Evolutionary conservation across 2,888 invertebrate genomes (phyloP).

Genomic region (Drosophila mettleri): DNA sequence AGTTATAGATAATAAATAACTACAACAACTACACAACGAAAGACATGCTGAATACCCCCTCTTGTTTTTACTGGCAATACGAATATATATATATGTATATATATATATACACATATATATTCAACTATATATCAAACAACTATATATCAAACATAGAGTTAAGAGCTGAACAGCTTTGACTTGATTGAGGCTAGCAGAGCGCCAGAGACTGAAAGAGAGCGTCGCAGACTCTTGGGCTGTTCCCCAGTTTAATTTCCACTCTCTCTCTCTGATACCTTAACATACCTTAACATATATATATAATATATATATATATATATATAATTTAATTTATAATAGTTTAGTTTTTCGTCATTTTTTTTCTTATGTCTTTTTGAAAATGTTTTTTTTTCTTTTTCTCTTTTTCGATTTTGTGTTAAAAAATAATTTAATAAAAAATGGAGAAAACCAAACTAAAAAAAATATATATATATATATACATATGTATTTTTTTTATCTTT

Average conservation of each 20-base stretch:
- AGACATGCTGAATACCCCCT: constrained; percentile 77
- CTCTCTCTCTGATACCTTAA: constrained; percentile 35
- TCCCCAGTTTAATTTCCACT: constrained; percentile 43
- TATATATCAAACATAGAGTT: constrained; percentile 18
- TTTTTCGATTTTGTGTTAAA: constrained; percentile 12
- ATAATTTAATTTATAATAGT: constrained; percentile 12
- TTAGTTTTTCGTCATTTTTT: constrained; percentile 13
- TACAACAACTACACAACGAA: constrained; percentile 74
- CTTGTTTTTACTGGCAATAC: constrained; percentile 68
- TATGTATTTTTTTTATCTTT: not conserved
- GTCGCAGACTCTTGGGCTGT: constrained; percentile 39
- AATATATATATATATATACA: constrained; percentile 3
- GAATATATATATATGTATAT: constrained; percentile 1
- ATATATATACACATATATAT: not conserved
- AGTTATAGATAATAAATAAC: constrained; percentile 66
- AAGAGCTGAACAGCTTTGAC: constrained; percentile 26
- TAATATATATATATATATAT: constrained; percentile 20
- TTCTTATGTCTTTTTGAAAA: too few relatives aligned
- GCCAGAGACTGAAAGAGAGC: too few relatives aligned
- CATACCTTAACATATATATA: constrained; percentile 5
- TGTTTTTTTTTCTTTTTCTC: constrained; percentile 34
- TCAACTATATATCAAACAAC: constrained; percentile 5
- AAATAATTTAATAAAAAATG: not conserved
- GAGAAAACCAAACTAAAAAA: constrained; percentile 1
- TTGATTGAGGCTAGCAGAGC: constrained; percentile 31